A percentile compares a stretch with the other conserved stretches of the same genome.
These are phyloP conservation scores for Ceratitis capitata DNA, from an alignment of 1,140 invertebrate genomes.

Conservation along the genomic window DNA sequence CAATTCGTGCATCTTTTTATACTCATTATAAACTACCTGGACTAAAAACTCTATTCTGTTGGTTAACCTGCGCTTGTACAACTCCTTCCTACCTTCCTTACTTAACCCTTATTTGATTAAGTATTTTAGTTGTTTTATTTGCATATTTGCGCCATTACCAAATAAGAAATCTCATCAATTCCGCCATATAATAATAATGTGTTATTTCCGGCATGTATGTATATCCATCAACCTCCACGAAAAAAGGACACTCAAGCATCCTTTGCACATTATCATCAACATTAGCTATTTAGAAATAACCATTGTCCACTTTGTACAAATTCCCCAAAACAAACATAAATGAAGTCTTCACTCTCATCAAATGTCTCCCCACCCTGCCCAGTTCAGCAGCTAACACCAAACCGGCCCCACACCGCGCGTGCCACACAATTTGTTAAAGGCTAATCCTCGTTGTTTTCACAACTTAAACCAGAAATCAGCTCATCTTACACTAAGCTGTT, in stretches of 20 bases:
- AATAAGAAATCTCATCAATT: too few species aligned
- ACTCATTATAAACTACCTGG: too few species aligned
- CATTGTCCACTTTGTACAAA: not conserved
- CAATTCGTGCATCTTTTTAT: too few species aligned
- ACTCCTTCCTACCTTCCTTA: too few species aligned
- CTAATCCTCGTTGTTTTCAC: constrained; percentile 41
- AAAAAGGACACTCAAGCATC: not conserved
- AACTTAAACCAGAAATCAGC: constrained; percentile 40
- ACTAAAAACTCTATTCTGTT: too few species aligned
- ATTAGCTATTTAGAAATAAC: constrained; percentile 20
- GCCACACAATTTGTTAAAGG: constrained; percentile 27
- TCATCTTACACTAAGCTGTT: constrained; percentile 42
- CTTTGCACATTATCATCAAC: not conserved
- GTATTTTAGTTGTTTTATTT: too few species aligned
- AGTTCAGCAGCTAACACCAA: not conserved
- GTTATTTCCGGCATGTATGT: too few species aligned
- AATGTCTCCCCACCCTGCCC: not conserved
- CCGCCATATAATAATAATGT: too few species aligned
- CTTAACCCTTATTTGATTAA: too few species aligned
- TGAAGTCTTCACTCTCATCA: not conserved
- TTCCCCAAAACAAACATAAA: not conserved
- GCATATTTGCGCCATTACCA: too few species aligned
- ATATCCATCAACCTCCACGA: not conserved
- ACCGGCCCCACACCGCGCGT: not conserved
- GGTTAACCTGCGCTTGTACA: too few species aligned